Evolutionary conservation across 2,888 invertebrate species (phyloP).

Genomic region (Epirrita christyi): DNA sequence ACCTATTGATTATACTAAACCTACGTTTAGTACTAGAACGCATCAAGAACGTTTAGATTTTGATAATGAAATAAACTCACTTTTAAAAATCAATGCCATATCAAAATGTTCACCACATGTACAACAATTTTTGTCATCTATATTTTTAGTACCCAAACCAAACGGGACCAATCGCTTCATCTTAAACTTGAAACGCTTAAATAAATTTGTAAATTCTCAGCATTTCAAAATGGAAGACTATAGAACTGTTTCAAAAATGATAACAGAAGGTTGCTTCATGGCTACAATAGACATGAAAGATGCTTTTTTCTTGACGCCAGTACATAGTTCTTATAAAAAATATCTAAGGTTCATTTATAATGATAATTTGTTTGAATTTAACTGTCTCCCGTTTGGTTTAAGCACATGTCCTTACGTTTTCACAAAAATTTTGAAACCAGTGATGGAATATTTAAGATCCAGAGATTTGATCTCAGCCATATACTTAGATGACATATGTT

Average conservation of each 20-base stretch:
- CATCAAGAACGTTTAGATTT: too few relatives aligned
- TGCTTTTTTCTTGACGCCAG: slow-evolving; percentile 7
- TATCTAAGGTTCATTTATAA: slow-evolving; percentile 6
- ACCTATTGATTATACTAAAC: too few relatives aligned
- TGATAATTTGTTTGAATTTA: neutral
- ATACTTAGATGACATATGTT: slow-evolving; percentile 1
- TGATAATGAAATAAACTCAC: too few relatives aligned
- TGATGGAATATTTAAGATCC: slow-evolving; percentile 1
- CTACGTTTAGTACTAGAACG: too few relatives aligned
- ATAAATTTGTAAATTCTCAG: slow-evolving; percentile 3
- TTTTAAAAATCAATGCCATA: too few relatives aligned
- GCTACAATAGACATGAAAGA: slow-evolving; percentile 8
- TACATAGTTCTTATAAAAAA: neutral
- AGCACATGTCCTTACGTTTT: neutral
- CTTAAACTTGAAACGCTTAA: slow-evolving; percentile 2
- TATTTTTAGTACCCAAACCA: slow-evolving; percentile 2
- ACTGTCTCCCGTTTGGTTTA: neutral
- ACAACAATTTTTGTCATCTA: neutral
- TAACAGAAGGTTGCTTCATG: slow-evolving; percentile 3
- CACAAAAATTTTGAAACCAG: neutral
- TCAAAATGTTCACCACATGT: too few relatives aligned
- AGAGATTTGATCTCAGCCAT: neutral
- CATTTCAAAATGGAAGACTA: slow-evolving; percentile 20
- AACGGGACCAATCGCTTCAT: slow-evolving; percentile 2
- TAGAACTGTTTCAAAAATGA: slow-evolving; percentile 5